Evolutionary conservation across 2,888 invertebrate genomes (phyloP).

Genomic region (Caenorhabditis zanzibari): DNA sequence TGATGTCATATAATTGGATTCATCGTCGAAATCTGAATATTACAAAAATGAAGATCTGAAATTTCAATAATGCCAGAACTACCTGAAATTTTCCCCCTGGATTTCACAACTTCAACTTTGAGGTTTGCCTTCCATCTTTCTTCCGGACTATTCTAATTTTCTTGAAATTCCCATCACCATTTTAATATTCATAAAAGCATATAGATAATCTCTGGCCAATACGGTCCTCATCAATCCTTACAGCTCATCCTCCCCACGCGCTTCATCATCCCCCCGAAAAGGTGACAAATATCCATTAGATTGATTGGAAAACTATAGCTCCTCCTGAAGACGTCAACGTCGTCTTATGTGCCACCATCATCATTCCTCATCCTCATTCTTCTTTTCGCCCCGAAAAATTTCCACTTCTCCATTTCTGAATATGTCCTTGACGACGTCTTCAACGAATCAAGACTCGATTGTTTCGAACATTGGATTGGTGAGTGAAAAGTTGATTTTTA

Average conservation of each 20-base stretch:
- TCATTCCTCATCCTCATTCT: neutral
- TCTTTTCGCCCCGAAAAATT: neutral
- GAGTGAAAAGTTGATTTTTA: neutral
- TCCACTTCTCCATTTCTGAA: conserved; percentile 3
- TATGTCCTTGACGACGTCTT: conserved; percentile 21
- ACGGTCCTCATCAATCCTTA: neutral
- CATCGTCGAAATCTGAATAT: no score
- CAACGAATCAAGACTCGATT: conserved; percentile 30
- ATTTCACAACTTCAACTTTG: no score
- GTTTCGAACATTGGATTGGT: conserved; percentile 30
- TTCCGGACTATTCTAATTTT: no score
- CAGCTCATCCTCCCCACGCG: conserved; percentile 20
- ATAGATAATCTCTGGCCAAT: neutral
- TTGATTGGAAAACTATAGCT: conserved; percentile 28
- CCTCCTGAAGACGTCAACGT: neutral
- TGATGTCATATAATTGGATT: no score
- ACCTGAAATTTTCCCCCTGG: no score
- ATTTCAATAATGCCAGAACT: no score
- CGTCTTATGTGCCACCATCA: neutral
- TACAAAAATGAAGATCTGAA: no score
- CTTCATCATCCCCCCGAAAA: neutral
- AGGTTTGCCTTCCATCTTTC: no score
- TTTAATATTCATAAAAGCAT: conserved; percentile 1
- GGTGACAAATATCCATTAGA: conserved; percentile 29
- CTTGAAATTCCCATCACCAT: neutral